Evolutionary conservation across 2,888 invertebrate genomes (phyloP).

Genomic region (Chorisops tibialis): DNA sequence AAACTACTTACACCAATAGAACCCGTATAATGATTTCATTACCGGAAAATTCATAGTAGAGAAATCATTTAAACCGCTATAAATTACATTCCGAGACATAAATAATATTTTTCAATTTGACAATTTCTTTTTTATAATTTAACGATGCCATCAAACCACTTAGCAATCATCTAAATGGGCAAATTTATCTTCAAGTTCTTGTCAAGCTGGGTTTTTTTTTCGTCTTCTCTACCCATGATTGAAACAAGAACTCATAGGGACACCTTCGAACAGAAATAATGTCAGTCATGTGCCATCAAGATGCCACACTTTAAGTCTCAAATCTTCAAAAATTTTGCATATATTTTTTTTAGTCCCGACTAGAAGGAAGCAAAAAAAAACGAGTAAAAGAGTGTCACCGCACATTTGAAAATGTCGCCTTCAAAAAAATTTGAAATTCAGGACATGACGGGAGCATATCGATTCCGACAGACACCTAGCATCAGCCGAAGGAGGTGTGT

Average conservation of each 20-base stretch:
- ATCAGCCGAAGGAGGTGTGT: background rate
- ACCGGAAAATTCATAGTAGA: no score
- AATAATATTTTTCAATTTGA: background rate
- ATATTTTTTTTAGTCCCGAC: background rate
- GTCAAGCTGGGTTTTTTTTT: background rate
- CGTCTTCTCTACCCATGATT: background rate
- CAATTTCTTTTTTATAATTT: constrained; percentile 3
- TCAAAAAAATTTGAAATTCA: constrained; percentile 28
- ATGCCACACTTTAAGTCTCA: constrained; percentile 22
- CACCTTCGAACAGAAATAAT: constrained; percentile 2
- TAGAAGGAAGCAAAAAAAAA: no score
- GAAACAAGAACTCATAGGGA: background rate
- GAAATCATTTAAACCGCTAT: no score
- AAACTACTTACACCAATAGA: no score
- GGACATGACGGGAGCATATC: constrained; percentile 26
- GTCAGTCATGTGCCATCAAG: constrained; percentile 18
- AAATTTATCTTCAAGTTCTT: background rate
- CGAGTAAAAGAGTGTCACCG: constrained; percentile 10
- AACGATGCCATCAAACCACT: background rate
- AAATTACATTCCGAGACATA: background rate
- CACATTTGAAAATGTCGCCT: constrained; percentile 26
- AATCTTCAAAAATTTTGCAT: constrained; percentile 27
- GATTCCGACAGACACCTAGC: constrained; percentile 23
- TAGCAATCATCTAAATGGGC: constrained; percentile 6
- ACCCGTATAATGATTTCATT: no score